phyloP scores from a whole-genome alignment of 2,888 invertebrate species.

The Imbricaverruca yamaguchii region DNA sequence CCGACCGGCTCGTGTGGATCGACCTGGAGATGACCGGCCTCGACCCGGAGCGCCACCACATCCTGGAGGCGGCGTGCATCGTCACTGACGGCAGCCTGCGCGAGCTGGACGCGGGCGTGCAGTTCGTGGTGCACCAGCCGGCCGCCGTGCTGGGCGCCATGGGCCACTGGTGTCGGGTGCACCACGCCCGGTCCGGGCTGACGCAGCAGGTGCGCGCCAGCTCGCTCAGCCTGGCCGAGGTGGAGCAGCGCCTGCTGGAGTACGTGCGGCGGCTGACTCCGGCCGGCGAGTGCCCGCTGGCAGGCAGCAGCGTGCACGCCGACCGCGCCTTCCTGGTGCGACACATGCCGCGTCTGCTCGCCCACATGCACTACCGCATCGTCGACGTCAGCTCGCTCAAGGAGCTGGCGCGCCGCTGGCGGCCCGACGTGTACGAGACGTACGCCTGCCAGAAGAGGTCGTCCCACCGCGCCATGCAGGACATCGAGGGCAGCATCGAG shows the following conservation, averaged over 20 bases:
- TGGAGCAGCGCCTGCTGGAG: constrained; percentile 60
- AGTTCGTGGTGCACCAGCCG: constrained; percentile 69
- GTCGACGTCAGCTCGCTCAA: constrained; percentile 88
- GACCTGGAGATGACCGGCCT: constrained; percentile 75
- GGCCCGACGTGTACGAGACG: constrained; percentile 24
- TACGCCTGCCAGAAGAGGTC: constrained; percentile 55
- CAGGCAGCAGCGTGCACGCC: constrained; percentile 80
- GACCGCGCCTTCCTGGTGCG: constrained; percentile 73
- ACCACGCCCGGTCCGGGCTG: constrained; percentile 77
- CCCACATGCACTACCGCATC: constrained; percentile 81
- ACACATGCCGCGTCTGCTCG: constrained; percentile 69
- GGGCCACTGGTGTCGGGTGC: constrained; percentile 73
- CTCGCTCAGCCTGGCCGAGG: constrained; percentile 49
- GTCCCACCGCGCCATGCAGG: constrained; percentile 51
- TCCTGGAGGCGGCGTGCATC: constrained; percentile 82
- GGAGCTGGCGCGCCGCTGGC: constrained; percentile 51
- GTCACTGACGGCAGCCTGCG: constrained; percentile 75
- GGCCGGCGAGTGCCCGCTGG: constrained; percentile 61
- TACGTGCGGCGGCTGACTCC: constrained; percentile 39
- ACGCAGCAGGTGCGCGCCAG: constrained; percentile 64
- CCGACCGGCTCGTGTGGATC: constrained; percentile 26
- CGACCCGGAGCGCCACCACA: constrained; percentile 62
- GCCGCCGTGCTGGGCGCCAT: constrained; percentile 63
- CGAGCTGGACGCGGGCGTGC: constrained; percentile 63
- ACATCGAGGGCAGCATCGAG: constrained; percentile 46